phyloP scores from a whole-genome alignment of 2,888 invertebrate genomes.

The Tipula unca region DNA sequence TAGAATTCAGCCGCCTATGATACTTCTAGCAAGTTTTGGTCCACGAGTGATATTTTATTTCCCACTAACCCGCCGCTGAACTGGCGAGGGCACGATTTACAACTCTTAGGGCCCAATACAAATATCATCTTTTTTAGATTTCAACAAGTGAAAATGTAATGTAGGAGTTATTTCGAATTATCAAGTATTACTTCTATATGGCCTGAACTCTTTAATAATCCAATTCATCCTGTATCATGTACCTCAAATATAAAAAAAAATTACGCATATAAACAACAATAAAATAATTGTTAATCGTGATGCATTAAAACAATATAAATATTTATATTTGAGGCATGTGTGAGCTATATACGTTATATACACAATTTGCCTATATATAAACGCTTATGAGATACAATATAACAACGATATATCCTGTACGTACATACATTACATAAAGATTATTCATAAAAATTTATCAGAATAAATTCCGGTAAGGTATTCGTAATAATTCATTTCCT shows the following conservation, averaged over 20 bases:
- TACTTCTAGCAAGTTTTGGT: no score
- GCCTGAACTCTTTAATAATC: neutral
- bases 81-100: no score
- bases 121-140: no score
- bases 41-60: no score
- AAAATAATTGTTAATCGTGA: neutral
- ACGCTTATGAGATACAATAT: neutral
- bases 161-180: no score
- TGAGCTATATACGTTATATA: neutral
- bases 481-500: slow-evolving; percentile 4
- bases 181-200: no score
- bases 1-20: no score
- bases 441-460: neutral
- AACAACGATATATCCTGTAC: neutral
- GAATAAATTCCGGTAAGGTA: neutral
- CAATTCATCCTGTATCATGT: neutral
- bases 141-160: no score
- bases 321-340: neutral
- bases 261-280: neutral
- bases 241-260: neutral
- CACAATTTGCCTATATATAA: neutral
- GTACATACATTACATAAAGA: neutral
- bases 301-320: neutral
- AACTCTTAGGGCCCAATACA: no score
- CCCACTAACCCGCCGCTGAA: no score